A percentile compares a stretch with the other conserved stretches of the same genome.
phyloP scores from a whole-genome alignment of 2,888 invertebrate genomes.

The Myathropa florea region DNA sequence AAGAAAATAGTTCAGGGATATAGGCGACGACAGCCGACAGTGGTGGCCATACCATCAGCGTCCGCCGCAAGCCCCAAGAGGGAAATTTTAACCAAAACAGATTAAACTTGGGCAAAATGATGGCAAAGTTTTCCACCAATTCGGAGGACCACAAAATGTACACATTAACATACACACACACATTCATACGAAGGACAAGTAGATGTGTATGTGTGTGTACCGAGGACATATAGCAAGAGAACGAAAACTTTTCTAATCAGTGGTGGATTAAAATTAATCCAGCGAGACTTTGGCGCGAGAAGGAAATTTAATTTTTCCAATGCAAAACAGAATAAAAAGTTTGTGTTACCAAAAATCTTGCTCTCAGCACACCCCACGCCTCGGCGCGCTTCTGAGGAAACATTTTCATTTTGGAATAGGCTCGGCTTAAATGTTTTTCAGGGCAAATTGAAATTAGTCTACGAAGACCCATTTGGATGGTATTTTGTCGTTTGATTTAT shows the following conservation, averaged over 20 bases:
- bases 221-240: constrained; percentile 50
- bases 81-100: constrained; percentile 63
- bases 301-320: constrained; percentile 37
- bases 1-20: constrained; percentile 17
- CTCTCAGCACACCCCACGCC: background rate
- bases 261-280: constrained; percentile 71
- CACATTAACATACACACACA: background rate
- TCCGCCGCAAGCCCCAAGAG: constrained; percentile 35
- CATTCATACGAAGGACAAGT: background rate
- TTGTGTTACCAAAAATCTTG: background rate
- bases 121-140: constrained; percentile 62
- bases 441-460: constrained; percentile 35
- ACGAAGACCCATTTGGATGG: constrained; percentile 14
- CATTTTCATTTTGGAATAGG: constrained; percentile 2
- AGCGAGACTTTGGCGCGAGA: constrained; percentile 51
- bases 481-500: constrained; percentile 12
- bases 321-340: constrained; percentile 35
- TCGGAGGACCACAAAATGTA: constrained; percentile 62
- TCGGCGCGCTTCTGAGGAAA: background rate
- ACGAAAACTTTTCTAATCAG: constrained; percentile 70
- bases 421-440: constrained; percentile 2
- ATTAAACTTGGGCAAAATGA: constrained; percentile 60
- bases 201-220: background rate
- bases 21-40: constrained; percentile 9
- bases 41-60: background rate